These are phyloP conservation scores for Oxycera nigricornis DNA, from an alignment of 2,888 invertebrate species.

Conservation along the genomic window DNA sequence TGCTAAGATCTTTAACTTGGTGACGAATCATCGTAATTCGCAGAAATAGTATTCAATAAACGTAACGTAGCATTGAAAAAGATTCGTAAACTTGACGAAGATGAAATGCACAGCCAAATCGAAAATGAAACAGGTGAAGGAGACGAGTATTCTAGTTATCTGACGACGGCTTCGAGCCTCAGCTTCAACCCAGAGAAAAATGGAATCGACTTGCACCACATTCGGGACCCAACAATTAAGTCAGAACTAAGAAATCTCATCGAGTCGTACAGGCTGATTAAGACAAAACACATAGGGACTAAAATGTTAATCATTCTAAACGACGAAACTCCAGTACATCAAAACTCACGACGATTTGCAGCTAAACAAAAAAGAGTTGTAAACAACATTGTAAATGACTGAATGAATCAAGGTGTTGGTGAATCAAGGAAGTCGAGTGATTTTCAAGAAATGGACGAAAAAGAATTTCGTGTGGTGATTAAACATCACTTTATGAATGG, in stretches of 20 bases:
- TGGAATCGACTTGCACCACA: background rate
- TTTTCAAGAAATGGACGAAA: too few species aligned
- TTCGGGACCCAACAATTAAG: background rate
- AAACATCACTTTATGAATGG: too few species aligned
- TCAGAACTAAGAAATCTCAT: background rate
- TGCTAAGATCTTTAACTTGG: too few species aligned
- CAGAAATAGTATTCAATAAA: background rate
- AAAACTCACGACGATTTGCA: background rate
- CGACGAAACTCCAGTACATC: constrained; percentile 16
- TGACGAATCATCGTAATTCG: background rate
- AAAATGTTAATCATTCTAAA: background rate
- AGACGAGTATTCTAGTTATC: background rate
- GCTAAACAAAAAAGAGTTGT: constrained; percentile 7
- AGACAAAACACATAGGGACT: too few species aligned
- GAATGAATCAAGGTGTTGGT: constrained; percentile 49
- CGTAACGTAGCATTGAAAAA: background rate
- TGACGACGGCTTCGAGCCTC: background rate
- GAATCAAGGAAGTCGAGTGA: too few species aligned
- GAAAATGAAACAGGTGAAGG: background rate
- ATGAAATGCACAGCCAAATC: too few species aligned
- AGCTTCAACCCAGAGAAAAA: background rate
- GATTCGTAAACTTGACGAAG: background rate
- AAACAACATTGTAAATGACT: constrained; percentile 39
- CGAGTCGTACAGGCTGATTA: constrained; percentile 4
- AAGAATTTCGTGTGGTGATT: too few species aligned